A percentile compares a stretch with the other conserved stretches of the same genome.
Conservation (phyloP, 2,797 vertebrate genomes). For the Lophotriccus pileatus region DNA sequence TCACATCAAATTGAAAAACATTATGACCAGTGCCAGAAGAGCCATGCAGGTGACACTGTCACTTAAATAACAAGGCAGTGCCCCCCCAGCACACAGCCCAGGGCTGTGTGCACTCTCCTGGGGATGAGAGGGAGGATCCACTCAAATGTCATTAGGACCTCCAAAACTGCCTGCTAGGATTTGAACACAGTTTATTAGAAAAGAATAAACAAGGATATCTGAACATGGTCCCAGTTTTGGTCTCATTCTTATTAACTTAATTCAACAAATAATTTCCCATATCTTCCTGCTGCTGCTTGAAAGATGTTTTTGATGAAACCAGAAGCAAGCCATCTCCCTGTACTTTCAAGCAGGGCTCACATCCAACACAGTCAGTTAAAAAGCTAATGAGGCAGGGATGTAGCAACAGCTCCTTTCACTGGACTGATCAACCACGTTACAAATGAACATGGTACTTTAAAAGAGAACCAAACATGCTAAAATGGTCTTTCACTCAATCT, state of each 20-base stretch:
- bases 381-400: slow-evolving; percentile 40
- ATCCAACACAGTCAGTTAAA: slow-evolving; percentile 26
- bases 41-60: neutral
- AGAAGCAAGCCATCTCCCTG: slow-evolving; percentile 2
- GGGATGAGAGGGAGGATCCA: neutral
- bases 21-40: neutral
- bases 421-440: slow-evolving; percentile 4
- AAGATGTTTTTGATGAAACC: neutral
- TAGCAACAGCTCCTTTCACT: slow-evolving; percentile 32
- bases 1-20: neutral
- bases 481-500: slow-evolving; percentile 3
- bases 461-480: neutral
- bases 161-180: neutral
- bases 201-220: neutral
- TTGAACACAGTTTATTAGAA: neutral
- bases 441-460: slow-evolving; percentile 11
- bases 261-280: slow-evolving; percentile 3
- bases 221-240: neutral
- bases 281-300: neutral
- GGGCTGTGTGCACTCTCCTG: neutral
- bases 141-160: neutral
- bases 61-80: neutral
- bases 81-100: neutral
- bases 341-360: neutral
- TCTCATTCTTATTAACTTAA: neutral